Conservation (phyloP, 1,140 invertebrate genomes). For the Neocloeon triangulifer region DNA sequence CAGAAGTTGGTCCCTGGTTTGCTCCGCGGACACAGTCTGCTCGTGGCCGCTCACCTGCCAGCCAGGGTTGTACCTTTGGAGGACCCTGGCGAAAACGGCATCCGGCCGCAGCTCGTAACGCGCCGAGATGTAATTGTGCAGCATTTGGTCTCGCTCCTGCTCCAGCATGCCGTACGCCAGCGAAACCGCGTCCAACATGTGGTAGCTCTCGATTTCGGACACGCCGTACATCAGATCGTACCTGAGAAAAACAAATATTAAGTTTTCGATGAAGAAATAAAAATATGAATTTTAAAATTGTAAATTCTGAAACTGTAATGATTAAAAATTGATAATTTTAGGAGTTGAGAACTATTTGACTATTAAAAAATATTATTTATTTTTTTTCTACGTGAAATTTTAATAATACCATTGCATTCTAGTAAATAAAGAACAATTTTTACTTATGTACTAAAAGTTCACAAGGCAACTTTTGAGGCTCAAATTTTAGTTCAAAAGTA, state of each 20-base stretch:
- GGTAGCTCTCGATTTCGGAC: constrained; percentile 68
- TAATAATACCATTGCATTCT: too few relatives aligned
- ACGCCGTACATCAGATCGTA: constrained; percentile 78
- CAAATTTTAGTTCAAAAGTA: too few relatives aligned
- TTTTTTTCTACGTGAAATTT: too few relatives aligned
- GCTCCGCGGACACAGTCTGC: constrained; percentile 10
- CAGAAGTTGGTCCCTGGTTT: constrained; percentile 52
- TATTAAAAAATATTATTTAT: too few relatives aligned
- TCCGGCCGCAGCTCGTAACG: constrained; percentile 24
- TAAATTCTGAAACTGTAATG: too few relatives aligned
- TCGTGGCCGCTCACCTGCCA: constrained; percentile 23
- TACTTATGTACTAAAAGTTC: too few relatives aligned
- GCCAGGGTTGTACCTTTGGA: constrained; percentile 49
- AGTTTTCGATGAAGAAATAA: too few relatives aligned
- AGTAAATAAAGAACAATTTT: too few relatives aligned
- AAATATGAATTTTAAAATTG: too few relatives aligned
- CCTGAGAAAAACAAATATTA: constrained; percentile 26
- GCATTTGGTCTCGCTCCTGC: constrained; percentile 48
- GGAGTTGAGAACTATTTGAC: too few relatives aligned
- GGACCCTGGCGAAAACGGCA: constrained; percentile 26
- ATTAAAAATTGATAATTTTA: too few relatives aligned
- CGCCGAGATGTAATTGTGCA: constrained; percentile 46
- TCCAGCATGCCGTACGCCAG: constrained; percentile 58
- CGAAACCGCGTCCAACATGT: constrained; percentile 51
- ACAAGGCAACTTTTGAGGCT: too few relatives aligned